Conservation (phyloP, 92 coral and sea anemone species). For the Metridium senile region DNA sequence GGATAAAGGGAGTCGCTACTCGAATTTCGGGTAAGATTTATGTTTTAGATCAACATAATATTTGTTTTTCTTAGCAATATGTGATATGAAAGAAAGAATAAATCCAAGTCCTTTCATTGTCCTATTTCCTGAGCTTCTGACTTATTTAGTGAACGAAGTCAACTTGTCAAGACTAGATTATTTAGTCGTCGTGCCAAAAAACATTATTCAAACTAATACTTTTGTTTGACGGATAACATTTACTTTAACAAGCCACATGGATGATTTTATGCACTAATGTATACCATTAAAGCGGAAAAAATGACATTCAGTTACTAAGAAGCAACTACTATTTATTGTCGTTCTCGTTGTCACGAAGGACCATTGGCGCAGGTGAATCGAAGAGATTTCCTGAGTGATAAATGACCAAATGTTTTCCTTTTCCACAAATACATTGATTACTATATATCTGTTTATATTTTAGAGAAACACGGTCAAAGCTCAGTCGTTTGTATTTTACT, state of each 20-base stretch:
- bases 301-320: neutral
- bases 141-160: too few species aligned
- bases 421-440: neutral
- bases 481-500: neutral
- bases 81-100: neutral
- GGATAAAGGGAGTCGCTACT: slow-evolving; percentile 7
- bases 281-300: neutral
- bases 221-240: too few species aligned
- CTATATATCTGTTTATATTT: too few species aligned
- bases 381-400: neutral
- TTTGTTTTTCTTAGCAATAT: neutral
- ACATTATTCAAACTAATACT: too few species aligned
- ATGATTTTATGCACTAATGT: neutral
- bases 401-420: neutral
- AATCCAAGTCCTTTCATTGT: neutral
- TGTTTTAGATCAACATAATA: neutral
- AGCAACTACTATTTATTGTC: neutral
- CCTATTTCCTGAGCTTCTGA: too few species aligned
- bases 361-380: neutral
- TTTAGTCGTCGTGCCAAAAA: too few species aligned
- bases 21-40: slow-evolving; percentile 11
- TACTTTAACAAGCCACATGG: too few species aligned
- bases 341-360: neutral
- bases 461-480: neutral
- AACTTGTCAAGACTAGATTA: too few species aligned